Base-by-base conservation (phyloP, 2,113 vertebrate species). In the Trichomycterus rosablanca region DNA sequence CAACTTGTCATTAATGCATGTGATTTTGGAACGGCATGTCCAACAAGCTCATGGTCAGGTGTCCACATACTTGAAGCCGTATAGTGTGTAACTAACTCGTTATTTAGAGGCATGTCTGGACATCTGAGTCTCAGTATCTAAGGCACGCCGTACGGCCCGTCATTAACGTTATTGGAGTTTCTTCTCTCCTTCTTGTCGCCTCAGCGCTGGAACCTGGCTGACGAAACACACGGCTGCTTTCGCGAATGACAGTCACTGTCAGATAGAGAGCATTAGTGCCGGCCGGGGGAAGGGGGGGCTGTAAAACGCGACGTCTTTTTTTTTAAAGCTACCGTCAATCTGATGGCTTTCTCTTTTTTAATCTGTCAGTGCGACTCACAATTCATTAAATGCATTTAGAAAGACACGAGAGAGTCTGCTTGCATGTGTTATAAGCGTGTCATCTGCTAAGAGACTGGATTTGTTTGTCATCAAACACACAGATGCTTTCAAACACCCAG, bases 321-420 rank as follows among this genome's bases (percentile, higher is more conserved):
- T 64, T 83, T 84, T 83, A 83, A 82, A 87, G 78, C 77, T 67
- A 64, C 77, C 81, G 82, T 82, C 83, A 81, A 76, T 84, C 80
- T 81, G 68, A 70, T 82, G 43, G 77, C 78, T 77, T n/a, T n/a
- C 71, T 76, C 83, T 79, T 80, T 84, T 44, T 75, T 79, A 43
- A 18, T 49, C 73, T 83, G 79, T 67, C 67, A 24, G 65, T 14
- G 67, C 79, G 74, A 67, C 73, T 80, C 77, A 74, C 72, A 78
- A 74, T 83, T 85, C 84, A 81, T 88, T 87, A 80, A 79, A 85
- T 76, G 79, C 76, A 81, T 86, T 84, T 83, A 81, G 72, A 80
- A 74, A 76, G 79, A 83, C 83, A 83, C 74, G 75, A 78, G 74
- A 26, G 77, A 55, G 78, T 58, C 71, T 72, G 74, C 77, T 78